Evolutionary conservation across 2,888 invertebrate species (phyloP), one percentile per base, ranked within the genome.

Genomic region (Ypsolopha scabrella): DNA sequence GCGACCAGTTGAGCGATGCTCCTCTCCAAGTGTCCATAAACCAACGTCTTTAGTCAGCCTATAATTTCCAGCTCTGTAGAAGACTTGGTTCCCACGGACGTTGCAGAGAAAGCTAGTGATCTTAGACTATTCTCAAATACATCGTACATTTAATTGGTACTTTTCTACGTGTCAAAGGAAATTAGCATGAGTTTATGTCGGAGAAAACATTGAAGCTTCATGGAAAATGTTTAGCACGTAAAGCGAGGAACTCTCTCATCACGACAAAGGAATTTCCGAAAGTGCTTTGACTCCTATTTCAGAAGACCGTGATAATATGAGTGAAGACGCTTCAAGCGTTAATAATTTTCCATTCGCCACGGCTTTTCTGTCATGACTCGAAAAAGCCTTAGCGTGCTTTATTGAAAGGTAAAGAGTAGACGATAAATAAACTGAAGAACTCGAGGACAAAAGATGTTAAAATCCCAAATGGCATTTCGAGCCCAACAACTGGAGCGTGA

Each of bases 401-500:
- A 7, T 13, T 35, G 45, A 45, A 34, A 33, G 34, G 33, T 34
- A 36, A 62, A 59, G 52, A 58, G 35, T 37, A 14, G 44, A 38
- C 24, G 9, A 24, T 46, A 10, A 46, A 44, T 9, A 52, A 13
- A 37, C 14, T 38, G 41, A 46, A 41, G 56, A 51, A 58, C 54
- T 41, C 57, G 53, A 57, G 60, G 55, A 58, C 55, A 58, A 65
- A 59, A 60, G 55, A 55, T 58, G 53, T 57, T 54, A 51, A 56
- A 58, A 58, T 59, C 55, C 61, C 60, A 63, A 61, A 60, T 54
- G 61, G 62, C 64, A 57, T 55, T 59, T 60, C 57, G 59, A 58
- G 58, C 57, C 53, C 52, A 60, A 59, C 57, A 64, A 70, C 60
- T 70, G 63, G 66, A 67, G 62, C 67, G 57, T 64, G 61, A 58